phyloP scores from a whole-genome alignment of 1,140 invertebrate genomes.

The Trigoniulus corallinus region DNA sequence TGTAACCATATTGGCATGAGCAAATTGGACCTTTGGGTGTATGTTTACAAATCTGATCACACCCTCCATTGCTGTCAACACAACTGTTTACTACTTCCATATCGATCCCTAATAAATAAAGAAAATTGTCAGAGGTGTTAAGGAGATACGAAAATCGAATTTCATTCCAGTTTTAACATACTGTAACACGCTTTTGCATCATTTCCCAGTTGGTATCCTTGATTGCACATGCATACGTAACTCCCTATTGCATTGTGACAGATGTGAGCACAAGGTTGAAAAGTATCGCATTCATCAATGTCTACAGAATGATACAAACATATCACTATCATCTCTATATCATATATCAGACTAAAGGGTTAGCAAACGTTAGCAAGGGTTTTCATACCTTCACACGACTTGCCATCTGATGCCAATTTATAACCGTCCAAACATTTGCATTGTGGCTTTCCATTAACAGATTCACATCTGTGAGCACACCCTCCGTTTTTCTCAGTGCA shows the following conservation, averaged over 20 bases:
- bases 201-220: conserved; percentile 28
- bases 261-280: conserved; percentile 17
- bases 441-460: not conserved
- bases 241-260: conserved; percentile 32
- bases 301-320: conserved; percentile 19
- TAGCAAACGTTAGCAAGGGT: not conserved
- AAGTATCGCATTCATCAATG: conserved; percentile 23
- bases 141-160: not conserved
- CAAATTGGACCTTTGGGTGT: conserved; percentile 50
- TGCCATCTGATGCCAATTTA: conserved; percentile 1
- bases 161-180: conserved; percentile 10
- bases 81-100: conserved; percentile 61
- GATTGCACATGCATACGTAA: conserved; percentile 28
- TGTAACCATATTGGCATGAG: conserved; percentile 71
- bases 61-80: conserved; percentile 67
- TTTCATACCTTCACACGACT: conserved; percentile 2
- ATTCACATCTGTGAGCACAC: conserved; percentile 2
- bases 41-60: conserved; percentile 83
- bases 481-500: conserved; percentile 16
- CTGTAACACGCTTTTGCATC: conserved; percentile 29
- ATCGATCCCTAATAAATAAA: conserved; percentile 1
- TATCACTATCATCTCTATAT: conserved; percentile 3
- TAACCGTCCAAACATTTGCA: conserved; percentile 16
- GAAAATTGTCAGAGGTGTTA: not conserved
- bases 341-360: not conserved